Base-by-base conservation (phyloP, 2,797 vertebrate species). In the Allochrocebus solatus region DNA sequence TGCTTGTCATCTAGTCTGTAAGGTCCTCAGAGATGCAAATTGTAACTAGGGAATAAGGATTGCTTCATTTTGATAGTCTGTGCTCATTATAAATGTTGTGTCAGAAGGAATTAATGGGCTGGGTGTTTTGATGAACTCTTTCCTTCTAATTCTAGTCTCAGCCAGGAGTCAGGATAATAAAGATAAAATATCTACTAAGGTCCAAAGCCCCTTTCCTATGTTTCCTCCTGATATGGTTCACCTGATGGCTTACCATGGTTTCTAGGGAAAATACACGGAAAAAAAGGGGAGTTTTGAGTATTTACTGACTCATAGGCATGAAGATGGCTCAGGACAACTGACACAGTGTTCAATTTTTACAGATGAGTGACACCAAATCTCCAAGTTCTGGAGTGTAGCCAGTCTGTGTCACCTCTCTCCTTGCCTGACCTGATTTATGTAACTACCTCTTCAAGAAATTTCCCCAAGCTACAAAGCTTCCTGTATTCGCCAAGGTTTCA, bases 401-500 rank as follows among this genome's bases (percentile, higher is more conserved):
- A 43, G 8, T 7, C 17, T 64, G 10, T 14, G 4, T 1, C 4
- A 12, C 14, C 30, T 86, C 8, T 82, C 10, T 46, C 28, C 3
- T 28, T 43, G 33, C 13, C 3, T 19, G 5, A 11, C 5, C 11
- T 36, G 30, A 81, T 21, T 70, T 64, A 30, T 14, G 6, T 8
- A 59, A 14, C 12, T 33, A 4, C 7, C 5, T n/a, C 28, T 46
- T 59, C 24, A 30, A 30, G 61, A 76, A 76, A 43, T 5, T 30
- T 53, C 10, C 14, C 0, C 41, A 33, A 24, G 12, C 6, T 67
- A 5, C 1, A 79, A 24, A 24, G 59, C 26, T 30, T 79, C 1
- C 10, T 0, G 4, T 10, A 41, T 43, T 17, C 1, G 28, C 5
- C n/a, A 9, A n/a, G 1, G 17, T 48, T 50, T 17, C 43, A 4